Evolutionary conservation across 2,113 vertebrate species (phyloP).

Genomic region (Nothoprocta perdicaria): DNA sequence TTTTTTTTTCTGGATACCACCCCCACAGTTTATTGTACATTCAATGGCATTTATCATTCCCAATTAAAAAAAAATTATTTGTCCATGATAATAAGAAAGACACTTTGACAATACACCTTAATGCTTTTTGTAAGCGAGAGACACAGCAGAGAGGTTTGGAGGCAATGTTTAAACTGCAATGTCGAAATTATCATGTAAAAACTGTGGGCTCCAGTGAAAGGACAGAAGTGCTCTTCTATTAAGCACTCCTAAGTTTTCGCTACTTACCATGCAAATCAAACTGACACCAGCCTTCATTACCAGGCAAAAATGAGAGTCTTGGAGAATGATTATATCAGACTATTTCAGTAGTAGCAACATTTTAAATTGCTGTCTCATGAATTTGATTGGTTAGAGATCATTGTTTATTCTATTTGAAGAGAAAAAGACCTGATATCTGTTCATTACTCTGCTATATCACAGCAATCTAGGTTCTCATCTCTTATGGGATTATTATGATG

Average conservation of each 20-base stretch:
- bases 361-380: not conserved
- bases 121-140: not conserved
- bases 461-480: constrained; percentile 48
- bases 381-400: not conserved
- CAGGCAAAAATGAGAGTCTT: not conserved
- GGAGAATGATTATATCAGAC: not conserved
- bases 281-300: not conserved
- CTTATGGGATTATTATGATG: constrained; percentile 18
- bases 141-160: not conserved
- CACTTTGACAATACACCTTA: not conserved
- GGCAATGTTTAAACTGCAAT: not conserved
- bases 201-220: not conserved
- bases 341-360: not conserved
- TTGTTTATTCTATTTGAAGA: constrained; percentile 38
- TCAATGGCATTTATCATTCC: not conserved
- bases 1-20: not conserved
- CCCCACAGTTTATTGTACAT: not conserved
- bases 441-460: constrained; percentile 26
- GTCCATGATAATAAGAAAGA: not conserved
- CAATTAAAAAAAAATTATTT: not conserved
- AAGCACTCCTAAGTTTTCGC: not conserved
- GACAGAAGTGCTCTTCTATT: not conserved
- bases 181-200: not conserved
- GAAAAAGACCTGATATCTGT: not conserved
- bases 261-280: not conserved